Conservation (phyloP, 2,797 vertebrate genomes). For the Gastrophryne carolinensis region DNA sequence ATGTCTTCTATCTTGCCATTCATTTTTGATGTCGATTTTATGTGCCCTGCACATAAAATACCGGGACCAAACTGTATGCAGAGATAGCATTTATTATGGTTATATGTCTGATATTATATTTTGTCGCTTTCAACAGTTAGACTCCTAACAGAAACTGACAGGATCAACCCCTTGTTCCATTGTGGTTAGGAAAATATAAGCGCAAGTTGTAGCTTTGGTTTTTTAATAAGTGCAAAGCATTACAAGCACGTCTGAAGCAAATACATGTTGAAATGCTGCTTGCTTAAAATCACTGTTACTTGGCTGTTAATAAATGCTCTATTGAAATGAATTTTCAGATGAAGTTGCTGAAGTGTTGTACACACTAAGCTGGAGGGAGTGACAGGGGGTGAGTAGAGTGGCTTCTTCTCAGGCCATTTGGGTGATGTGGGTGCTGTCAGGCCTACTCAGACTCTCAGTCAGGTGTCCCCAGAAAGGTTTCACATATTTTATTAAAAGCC, state of each 20-base stretch:
- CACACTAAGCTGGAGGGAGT: too few relatives aligned
- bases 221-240: background rate
- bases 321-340: background rate
- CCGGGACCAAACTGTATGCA: background rate
- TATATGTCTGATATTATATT: conserved; percentile 10
- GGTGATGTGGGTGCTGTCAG: too few relatives aligned
- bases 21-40: background rate
- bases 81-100: conserved; percentile 30
- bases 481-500: too few relatives aligned
- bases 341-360: too few relatives aligned
- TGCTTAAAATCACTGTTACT: background rate
- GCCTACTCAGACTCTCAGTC: too few relatives aligned
- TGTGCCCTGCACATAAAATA: background rate
- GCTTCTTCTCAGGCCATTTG: too few relatives aligned
- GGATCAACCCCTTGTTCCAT: background rate
- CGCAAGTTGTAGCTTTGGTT: background rate
- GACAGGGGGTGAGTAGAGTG: too few relatives aligned
- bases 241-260: conserved; percentile 9
- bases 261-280: background rate
- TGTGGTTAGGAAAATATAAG: conserved; percentile 13
- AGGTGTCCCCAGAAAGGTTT: too few relatives aligned
- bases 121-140: background rate
- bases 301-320: background rate
- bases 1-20: background rate
- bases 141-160: conserved; percentile 3